Evolutionary conservation across 2,888 invertebrate genomes (phyloP).

Genomic region (Cetonia aurata): DNA sequence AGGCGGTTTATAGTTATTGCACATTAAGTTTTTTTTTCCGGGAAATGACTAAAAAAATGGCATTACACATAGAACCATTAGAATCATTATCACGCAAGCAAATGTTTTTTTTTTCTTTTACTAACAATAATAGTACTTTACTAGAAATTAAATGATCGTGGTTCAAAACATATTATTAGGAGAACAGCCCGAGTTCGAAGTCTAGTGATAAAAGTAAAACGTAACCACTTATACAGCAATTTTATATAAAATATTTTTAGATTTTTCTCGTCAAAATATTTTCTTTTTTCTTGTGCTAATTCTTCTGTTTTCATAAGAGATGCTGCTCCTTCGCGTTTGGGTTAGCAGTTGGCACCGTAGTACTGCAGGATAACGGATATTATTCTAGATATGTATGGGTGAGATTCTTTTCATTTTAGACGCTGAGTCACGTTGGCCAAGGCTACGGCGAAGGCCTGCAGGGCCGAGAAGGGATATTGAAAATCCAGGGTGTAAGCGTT

Average conservation of each 20-base stretch:
- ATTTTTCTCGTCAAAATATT: constrained; percentile 32
- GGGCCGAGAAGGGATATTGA: constrained; percentile 97
- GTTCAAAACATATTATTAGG: not conserved
- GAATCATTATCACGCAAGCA: too few species aligned
- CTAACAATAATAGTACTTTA: too few species aligned
- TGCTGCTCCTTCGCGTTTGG: constrained; percentile 24
- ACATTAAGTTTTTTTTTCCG: too few species aligned
- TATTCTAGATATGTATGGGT: constrained; percentile 39
- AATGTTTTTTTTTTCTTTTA: too few species aligned
- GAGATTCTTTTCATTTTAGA: constrained; percentile 77
- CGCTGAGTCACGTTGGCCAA: constrained; percentile 96
- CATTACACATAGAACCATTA: too few species aligned
- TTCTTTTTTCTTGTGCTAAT: constrained; percentile 2
- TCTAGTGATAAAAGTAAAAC: not conserved
- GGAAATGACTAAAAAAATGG: too few species aligned
- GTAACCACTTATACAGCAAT: constrained; percentile 5
- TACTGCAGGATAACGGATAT: constrained; percentile 34
- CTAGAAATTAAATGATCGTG: too few species aligned
- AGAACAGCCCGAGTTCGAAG: too few species aligned
- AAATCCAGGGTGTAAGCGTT: constrained; percentile 99
- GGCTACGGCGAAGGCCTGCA: constrained; percentile 98
- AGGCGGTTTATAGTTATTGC: too few species aligned
- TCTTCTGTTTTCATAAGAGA: constrained; percentile 28
- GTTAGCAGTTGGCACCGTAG: constrained; percentile 37
- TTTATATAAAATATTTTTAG: constrained; percentile 37